Evolutionary conservation across 2,113 vertebrate species (phyloP), one percentile per base, ranked within the genome.

Genomic region (Cairina moschata): DNA sequence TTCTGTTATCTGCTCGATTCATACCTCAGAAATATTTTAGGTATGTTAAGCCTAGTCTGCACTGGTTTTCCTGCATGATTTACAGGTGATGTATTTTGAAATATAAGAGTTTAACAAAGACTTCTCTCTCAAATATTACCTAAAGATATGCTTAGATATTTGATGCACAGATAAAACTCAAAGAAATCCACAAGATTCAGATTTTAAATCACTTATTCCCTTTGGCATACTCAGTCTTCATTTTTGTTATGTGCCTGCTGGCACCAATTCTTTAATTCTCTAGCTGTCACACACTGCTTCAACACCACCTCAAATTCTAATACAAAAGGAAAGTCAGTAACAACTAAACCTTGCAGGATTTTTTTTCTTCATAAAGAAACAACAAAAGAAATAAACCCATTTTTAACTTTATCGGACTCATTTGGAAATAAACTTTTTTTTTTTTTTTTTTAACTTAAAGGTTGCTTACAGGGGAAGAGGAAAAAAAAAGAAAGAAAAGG

Each of bases 321-420:
- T 23, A 59, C 25, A 92, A 87, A 93, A 88, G 22, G 7, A 88
- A 88, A 25, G 23, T 66, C 73, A 86, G 17, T 69, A 56, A 59
- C 60, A 90, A 80, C 72, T 31, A 55, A 67, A 48, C 48, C 32
- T 91, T 89, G 69, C 13, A 81, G 26, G 48, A 87, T 69, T 77
- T 23, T 75, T 75, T 75, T 80, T 66, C 36, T 76, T 88, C n/a
- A 79, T 84, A 92, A 83, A 92, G 52, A 86, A 94, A 54, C 44
- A 54, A 60, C 29, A 59, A 65, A 83, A 60, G 29, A 90, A 94
- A 91, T 29, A 93, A 95, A 58, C 5, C 1, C 67, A n/a, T 62
- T 86, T 82, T 69, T 54, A 69, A 91, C 31, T 17, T 72, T 23
- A 68, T 8, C 86, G 58, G 29, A 40, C 25, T 75, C 6, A 67